Conservation (phyloP, 2,888 invertebrate genomes). For the Elmis aenea region DNA sequence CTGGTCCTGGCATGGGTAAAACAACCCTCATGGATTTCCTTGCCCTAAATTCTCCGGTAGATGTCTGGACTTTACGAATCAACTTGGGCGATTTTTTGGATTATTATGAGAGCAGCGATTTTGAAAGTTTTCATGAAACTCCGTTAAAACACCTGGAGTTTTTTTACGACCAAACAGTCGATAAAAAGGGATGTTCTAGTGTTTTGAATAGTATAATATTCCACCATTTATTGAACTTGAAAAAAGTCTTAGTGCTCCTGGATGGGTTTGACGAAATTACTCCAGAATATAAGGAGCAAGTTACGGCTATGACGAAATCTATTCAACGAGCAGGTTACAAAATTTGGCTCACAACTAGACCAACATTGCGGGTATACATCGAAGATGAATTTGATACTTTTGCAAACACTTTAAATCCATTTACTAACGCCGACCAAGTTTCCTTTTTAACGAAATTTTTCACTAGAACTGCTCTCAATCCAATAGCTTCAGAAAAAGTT, state of each 20-base stretch:
- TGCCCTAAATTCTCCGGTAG: neutral
- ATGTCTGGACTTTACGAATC: constrained; percentile 6
- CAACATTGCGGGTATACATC: constrained; percentile 4
- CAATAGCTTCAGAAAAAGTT: too few species aligned
- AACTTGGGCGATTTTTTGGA: constrained; percentile 1
- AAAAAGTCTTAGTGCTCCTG: constrained; percentile 5
- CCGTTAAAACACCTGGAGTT: too few species aligned
- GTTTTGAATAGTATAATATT: constrained; percentile 1
- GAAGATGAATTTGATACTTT: constrained; percentile 5
- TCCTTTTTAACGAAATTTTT: constrained; percentile 2
- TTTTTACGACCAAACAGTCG: neutral
- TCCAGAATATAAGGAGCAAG: constrained; percentile 2
- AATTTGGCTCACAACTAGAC: constrained; percentile 10
- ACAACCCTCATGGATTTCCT: constrained; percentile 2
- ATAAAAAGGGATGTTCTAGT: neutral
- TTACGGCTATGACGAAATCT: neutral
- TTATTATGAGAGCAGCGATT: constrained; percentile 3
- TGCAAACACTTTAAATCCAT: constrained; percentile 3
- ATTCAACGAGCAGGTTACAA: constrained; percentile 1
- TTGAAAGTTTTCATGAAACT: too few species aligned
- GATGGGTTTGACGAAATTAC: constrained; percentile 13
- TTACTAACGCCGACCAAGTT: neutral
- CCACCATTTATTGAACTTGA: neutral
- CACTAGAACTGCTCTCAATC: too few species aligned
- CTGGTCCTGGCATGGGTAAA: constrained; percentile 9